Evolutionary conservation across 2,797 vertebrate genomes (phyloP).

Genomic region (Coendou prehensilis): DNA sequence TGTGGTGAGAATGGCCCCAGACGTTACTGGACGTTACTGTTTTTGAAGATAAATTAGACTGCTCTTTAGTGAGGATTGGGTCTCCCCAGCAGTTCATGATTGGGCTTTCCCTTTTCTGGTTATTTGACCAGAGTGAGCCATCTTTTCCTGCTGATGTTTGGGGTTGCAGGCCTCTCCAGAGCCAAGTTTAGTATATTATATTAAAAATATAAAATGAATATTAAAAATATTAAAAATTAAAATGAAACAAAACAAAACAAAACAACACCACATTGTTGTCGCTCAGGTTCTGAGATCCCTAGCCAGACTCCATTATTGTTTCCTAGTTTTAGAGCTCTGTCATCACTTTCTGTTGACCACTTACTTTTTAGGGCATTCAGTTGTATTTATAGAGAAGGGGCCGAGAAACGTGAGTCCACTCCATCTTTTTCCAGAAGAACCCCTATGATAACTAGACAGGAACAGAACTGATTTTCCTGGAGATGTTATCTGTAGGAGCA

Average conservation of each 20-base stretch:
- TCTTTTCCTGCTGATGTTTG: background rate
- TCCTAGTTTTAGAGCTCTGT: background rate
- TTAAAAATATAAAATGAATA: background rate
- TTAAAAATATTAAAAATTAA: background rate
- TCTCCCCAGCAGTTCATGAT: background rate
- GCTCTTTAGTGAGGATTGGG: background rate
- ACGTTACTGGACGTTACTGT: background rate
- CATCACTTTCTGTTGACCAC: constrained; percentile 20
- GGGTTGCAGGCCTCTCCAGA: background rate
- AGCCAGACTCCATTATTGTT: background rate
- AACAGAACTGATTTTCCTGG: background rate
- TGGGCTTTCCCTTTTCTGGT: background rate
- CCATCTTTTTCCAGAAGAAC: background rate
- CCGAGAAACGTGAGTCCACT: background rate
- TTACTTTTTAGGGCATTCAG: background rate
- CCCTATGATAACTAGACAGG: constrained; percentile 3
- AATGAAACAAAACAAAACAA: background rate
- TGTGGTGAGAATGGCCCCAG: background rate
- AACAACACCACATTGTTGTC: background rate
- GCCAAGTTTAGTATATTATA: background rate
- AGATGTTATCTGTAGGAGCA: background rate
- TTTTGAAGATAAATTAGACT: background rate
- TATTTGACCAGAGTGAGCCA: background rate
- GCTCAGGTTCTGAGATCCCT: background rate
- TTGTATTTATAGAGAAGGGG: background rate